Conservation (phyloP, 2,113 vertebrate species). For the Tursiops truncatus region DNA sequence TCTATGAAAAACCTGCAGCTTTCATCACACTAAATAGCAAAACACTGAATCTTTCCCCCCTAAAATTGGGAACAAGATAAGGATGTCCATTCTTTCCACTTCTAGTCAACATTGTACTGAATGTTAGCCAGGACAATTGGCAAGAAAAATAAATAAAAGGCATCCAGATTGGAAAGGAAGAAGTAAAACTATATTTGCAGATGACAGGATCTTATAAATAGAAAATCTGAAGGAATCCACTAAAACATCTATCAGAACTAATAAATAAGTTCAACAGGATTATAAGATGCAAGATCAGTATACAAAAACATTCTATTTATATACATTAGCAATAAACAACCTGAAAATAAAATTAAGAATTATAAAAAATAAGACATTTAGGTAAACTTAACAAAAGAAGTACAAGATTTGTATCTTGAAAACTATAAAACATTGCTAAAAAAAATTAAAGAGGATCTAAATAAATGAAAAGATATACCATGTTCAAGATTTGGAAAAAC, state of each 20-base stretch:
- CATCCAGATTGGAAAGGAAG: neutral
- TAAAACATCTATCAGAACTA: neutral
- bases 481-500: neutral
- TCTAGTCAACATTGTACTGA: neutral
- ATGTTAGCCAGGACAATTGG: neutral
- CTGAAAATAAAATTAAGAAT: neutral
- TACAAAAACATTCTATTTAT: neutral
- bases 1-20: neutral
- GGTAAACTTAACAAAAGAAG: neutral
- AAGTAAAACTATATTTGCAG: neutral
- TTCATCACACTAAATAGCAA: neutral
- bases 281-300: neutral
- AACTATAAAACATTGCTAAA: neutral
- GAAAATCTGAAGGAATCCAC: neutral
- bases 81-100: neutral
- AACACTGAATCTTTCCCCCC: neutral
- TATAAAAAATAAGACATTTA: neutral
- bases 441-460: neutral
- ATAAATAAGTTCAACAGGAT: neutral
- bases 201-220: neutral
- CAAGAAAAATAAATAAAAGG: neutral
- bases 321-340: neutral
- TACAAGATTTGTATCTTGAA: neutral
- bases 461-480: neutral
- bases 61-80: neutral